Percentiles rank a stretch among this genome's conserved stretches.
Conservation (phyloP, 1,140 invertebrate species). For the Cydia strobilella region DNA sequence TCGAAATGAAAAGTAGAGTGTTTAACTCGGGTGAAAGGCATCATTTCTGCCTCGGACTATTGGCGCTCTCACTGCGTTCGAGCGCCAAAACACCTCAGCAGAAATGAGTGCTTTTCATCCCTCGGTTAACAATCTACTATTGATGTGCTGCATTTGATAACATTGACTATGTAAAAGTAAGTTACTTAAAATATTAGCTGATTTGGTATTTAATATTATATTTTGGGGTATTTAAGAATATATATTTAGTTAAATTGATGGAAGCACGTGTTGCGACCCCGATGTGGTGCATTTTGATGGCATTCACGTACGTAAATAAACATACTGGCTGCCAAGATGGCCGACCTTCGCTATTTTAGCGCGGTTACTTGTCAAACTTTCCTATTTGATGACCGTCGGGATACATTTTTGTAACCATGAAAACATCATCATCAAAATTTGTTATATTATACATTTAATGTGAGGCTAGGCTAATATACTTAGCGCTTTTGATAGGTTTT, state of each 20-base stretch:
- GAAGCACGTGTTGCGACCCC: conserved; percentile 62
- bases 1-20: no score
- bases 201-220: background rate
- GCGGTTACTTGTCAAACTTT: conserved; percentile 54
- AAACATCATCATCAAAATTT: conserved; percentile 8
- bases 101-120: no score
- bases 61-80: no score
- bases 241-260: conserved; percentile 46
- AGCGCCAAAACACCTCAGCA: no score
- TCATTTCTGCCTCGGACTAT: no score
- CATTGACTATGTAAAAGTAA: background rate
- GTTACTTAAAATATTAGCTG: background rate
- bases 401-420: conserved; percentile 35
- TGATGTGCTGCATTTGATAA: no score
- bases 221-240: background rate
- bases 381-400: conserved; percentile 45
- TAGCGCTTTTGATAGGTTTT: background rate
- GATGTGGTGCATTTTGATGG: conserved; percentile 61
- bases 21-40: no score
- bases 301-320: conserved; percentile 71
- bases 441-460: background rate
- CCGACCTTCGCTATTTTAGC: conserved; percentile 67
- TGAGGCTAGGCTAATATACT: background rate
- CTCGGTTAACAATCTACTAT: no score
- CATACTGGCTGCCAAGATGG: conserved; percentile 64